phyloP scores from a whole-genome alignment of 2,113 vertebrate species.

The Cyanoliseus patagonus region DNA sequence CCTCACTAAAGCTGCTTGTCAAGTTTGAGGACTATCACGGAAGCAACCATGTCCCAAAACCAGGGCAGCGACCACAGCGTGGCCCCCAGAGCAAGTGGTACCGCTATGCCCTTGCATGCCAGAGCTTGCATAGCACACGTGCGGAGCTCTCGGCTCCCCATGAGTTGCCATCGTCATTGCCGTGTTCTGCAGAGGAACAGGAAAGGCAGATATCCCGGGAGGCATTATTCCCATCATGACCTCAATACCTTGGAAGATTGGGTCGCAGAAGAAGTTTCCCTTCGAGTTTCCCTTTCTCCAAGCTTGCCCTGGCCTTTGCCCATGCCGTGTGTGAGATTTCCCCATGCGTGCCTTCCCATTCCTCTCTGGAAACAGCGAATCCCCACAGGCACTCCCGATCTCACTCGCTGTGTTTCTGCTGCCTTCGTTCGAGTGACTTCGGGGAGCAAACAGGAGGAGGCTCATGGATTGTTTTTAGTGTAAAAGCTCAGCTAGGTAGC shows the following conservation, averaged over 20 bases:
- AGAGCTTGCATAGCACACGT: rapidly evolving
- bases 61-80: neutral
- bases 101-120: neutral
- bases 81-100: rapidly evolving
- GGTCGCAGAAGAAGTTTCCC: neutral
- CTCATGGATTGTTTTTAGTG: neutral
- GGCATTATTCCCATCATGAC: neutral
- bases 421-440: neutral
- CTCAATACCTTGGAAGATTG: neutral
- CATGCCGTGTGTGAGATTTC: rapidly evolving
- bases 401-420: neutral
- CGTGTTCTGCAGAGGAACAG: neutral
- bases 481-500: neutral
- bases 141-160: neutral
- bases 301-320: neutral
- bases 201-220: neutral
- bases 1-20: neutral
- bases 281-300: neutral
- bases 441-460: neutral
- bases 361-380: neutral
- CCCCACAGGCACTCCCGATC: rapidly evolving
- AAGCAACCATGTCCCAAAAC: neutral
- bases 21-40: neutral
- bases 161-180: neutral
- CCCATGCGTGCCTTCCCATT: neutral